Percentiles rank a stretch among this genome's conserved stretches.
Evolutionary conservation across 2,797 vertebrate genomes (phyloP).

Genomic region (Scyliorhinus canicula): DNA sequence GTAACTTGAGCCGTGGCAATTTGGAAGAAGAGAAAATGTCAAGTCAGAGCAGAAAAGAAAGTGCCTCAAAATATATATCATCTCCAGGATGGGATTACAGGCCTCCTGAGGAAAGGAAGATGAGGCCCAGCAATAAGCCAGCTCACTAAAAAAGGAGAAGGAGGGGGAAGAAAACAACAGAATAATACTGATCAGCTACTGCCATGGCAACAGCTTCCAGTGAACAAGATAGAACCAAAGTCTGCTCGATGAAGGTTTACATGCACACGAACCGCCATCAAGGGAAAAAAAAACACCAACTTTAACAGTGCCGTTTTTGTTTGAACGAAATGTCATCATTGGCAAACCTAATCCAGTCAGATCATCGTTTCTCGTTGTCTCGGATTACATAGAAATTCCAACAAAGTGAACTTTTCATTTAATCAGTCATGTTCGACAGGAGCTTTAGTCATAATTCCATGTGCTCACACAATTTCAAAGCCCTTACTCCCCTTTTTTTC

Average conservation of each 20-base stretch:
- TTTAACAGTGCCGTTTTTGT: neutral
- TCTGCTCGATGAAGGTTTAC: neutral
- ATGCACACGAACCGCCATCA: neutral
- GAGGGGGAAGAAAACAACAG: neutral
- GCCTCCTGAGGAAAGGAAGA: neutral
- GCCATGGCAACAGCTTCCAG: neutral
- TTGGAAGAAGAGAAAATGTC: conserved; percentile 3
- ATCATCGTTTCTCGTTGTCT: neutral
- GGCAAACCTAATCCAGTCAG: neutral
- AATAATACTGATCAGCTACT: neutral
- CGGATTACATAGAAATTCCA: neutral
- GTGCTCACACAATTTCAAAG: neutral
- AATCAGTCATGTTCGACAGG: neutral
- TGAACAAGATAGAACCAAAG: neutral
- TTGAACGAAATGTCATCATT: neutral
- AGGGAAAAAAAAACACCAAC: neutral
- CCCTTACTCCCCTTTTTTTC: neutral
- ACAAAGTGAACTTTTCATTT: neutral
- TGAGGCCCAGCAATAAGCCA: neutral
- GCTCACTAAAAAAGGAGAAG: neutral
- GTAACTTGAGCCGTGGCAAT: neutral
- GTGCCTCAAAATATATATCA: neutral
- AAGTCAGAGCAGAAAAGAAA: neutral
- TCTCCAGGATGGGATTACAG: neutral
- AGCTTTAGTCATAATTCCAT: neutral